A percentile compares a stretch with the other conserved stretches of the same genome.
Conservation (phyloP, 2,888 invertebrate species). For the Rhagonycha fulva region DNA sequence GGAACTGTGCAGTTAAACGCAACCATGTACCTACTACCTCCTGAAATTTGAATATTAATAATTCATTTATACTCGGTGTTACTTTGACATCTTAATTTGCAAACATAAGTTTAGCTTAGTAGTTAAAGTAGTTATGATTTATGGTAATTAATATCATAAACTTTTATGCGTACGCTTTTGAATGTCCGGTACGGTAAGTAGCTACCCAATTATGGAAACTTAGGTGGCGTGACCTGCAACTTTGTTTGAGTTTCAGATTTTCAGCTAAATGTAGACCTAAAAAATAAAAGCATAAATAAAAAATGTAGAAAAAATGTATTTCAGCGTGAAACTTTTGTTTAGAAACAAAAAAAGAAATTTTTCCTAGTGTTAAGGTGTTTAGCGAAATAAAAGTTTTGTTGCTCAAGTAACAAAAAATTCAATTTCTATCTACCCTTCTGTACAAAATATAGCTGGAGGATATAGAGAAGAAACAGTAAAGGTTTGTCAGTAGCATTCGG, state of each 20-base stretch:
- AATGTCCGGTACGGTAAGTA: background rate
- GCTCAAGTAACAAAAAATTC: background rate
- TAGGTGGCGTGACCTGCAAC: background rate
- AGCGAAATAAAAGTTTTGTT: background rate
- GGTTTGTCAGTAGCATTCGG: conserved; percentile 28
- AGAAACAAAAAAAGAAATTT: background rate
- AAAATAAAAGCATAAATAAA: background rate
- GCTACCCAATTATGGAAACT: background rate
- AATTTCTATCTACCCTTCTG: background rate
- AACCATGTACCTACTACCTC: background rate
- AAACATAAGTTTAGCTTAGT: background rate
- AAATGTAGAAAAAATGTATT: background rate
- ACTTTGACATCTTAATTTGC: background rate
- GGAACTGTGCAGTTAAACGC: background rate
- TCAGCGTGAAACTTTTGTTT: background rate
- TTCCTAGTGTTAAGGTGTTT: background rate
- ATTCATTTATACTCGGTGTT: background rate
- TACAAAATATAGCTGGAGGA: background rate
- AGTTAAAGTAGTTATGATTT: background rate
- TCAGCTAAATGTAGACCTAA: background rate
- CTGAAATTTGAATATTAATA: background rate
- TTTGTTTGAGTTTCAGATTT: background rate
- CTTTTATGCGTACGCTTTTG: background rate
- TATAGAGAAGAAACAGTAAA: conserved; percentile 1
- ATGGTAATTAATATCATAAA: background rate